Evolutionary conservation across 1,140 invertebrate genomes (phyloP), one percentile per base, ranked within the genome.

Genomic region (Neodiprion pinetum): DNA sequence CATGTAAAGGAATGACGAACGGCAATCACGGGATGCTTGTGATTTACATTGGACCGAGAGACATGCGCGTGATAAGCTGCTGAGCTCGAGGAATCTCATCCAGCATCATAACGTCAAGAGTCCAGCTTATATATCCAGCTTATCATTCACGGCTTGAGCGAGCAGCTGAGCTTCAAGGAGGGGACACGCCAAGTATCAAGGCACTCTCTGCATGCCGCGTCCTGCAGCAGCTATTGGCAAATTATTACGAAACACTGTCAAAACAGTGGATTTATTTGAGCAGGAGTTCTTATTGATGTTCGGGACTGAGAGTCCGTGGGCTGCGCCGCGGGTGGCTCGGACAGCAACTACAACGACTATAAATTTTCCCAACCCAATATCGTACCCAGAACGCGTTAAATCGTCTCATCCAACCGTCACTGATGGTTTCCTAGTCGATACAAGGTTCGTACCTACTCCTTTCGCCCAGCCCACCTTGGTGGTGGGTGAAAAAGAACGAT

Each of bases 191-290:
- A 5, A 40, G 28, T 40, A 40, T 40, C 28, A 5, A 40, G 28
- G 28, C 28, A 40, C 28, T 40, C 28, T 40, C 28, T 72, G 65
- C 48, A 72, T 61, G 53, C 61, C 74, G 74, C 72, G 74, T 71
- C 67, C 28, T 40, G 28, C 28, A 40, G 28, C 76, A 76, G 3
- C 81, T 82, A 84, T 80, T 79, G 83, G 82, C 82, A 81, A 86
- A 86, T 86, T 86, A 86, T 86, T 86, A 86, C 85, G 85, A 84
- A 86, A 84, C 75, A 82, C 84, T 82, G 84, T 85, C 84, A 85
- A 86, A 86, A 86, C 83, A 86, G 76, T 78, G 83, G 82, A 86
- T 86, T 85, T 85, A 86, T 86, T 84, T 86, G 83, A 80, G 79
- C 81, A 82, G 82, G 81, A 82, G 80, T 78, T 83, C 83, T 84